Evolutionary conservation across 1,140 invertebrate genomes (phyloP).

Genomic region (Dreissena polymorpha): DNA sequence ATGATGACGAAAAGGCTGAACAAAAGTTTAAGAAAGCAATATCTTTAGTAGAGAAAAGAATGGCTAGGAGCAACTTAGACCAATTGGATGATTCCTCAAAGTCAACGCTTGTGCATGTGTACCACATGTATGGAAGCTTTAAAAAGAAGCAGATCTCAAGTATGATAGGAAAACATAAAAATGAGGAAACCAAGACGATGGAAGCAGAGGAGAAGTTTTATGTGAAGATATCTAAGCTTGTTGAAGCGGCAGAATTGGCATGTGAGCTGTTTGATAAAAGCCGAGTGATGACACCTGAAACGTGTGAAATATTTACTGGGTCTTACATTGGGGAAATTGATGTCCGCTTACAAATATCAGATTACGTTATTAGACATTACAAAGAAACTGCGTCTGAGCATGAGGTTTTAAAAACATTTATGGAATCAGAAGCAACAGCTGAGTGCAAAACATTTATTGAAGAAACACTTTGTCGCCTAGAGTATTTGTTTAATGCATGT

Average conservation of each 20-base stretch:
- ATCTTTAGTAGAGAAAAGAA: conserved; percentile 39
- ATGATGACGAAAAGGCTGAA: conserved; percentile 55
- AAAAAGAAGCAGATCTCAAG: conserved; percentile 45
- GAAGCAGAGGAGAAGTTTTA: conserved; percentile 16
- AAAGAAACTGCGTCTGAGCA: conserved; percentile 3
- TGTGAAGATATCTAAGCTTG: conserved; percentile 31
- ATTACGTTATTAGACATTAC: conserved; percentile 51
- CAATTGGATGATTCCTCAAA: conserved; percentile 50
- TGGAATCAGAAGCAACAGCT: conserved; percentile 21
- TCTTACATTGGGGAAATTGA: conserved; percentile 55
- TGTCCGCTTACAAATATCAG: conserved; percentile 56
- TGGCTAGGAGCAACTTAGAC: conserved; percentile 24
- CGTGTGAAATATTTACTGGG: conserved; percentile 40
- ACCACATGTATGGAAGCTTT: conserved; percentile 60
- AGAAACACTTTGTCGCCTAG: conserved; percentile 44
- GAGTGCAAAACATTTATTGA: conserved; percentile 34
- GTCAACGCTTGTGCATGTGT: conserved; percentile 57
- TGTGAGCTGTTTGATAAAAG: conserved; percentile 56
- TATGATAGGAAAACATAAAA: conserved; percentile 34
- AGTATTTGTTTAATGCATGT: conserved; percentile 53
- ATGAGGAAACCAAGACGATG: conserved; percentile 33
- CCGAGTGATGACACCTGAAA: conserved; percentile 46
- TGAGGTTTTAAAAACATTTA: conserved; percentile 27
- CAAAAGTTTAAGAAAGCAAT: conserved; percentile 55
- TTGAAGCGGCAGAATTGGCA: conserved; percentile 34